These are phyloP conservation scores for Caenorhabditis panamensis DNA, from an alignment of 2,888 invertebrate genomes.

Conservation along the genomic window DNA sequence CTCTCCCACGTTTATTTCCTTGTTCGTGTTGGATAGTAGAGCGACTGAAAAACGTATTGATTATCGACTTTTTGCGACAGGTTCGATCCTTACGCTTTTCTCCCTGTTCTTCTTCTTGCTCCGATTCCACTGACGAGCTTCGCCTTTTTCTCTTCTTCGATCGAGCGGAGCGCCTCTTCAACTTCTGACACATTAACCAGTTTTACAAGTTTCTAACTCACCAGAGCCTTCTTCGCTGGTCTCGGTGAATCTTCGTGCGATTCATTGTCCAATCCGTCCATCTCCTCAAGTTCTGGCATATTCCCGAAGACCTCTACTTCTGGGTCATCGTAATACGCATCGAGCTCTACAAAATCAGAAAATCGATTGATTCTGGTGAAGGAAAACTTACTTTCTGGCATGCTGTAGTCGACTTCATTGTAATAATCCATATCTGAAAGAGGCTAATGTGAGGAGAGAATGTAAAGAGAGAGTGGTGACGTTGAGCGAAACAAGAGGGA, in stretches of 20 bases:
- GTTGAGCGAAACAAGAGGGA: background rate
- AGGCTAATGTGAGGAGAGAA: background rate
- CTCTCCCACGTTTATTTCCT: conserved; percentile 27
- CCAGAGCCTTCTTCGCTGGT: background rate
- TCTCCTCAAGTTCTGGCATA: conserved; percentile 3
- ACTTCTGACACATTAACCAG: background rate
- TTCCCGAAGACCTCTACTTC: background rate
- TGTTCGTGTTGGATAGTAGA: conserved; percentile 28
- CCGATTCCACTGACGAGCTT: conserved; percentile 31
- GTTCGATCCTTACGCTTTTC: background rate
- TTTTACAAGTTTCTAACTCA: background rate
- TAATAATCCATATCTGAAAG: background rate
- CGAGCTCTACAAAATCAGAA: background rate
- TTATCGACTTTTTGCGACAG: background rate
- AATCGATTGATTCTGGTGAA: background rate
- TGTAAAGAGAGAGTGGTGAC: background rate
- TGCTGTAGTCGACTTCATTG: background rate
- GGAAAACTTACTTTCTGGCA: background rate
- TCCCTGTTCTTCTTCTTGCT: conserved; percentile 2
- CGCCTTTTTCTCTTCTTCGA: conserved; percentile 18
- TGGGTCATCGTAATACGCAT: background rate
- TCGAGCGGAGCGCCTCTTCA: background rate
- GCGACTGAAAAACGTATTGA: conserved; percentile 11
- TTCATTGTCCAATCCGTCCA: background rate
- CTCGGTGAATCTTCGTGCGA: conserved; percentile 7